Evolutionary conservation across 2,888 invertebrate species (phyloP), one percentile per base, ranked within the genome.

Genomic region (Geophilus truncorum): DNA sequence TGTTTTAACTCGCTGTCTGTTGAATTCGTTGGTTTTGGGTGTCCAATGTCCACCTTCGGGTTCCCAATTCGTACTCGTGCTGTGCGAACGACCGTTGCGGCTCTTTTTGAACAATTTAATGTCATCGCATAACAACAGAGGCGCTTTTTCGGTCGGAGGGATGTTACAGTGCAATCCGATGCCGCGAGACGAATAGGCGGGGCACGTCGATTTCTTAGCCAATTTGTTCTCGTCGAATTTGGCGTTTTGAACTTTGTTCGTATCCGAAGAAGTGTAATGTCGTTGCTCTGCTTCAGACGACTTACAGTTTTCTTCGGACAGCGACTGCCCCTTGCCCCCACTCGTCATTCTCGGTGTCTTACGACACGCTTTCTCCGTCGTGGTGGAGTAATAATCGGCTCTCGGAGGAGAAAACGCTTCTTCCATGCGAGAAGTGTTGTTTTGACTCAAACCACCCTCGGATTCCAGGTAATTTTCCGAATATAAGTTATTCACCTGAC

Each of bases 61-160:
- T 23, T 79, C 79, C 1, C 34, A 51, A 12, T 34, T 79, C 1
- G 45, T 51, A 28, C 51, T 79, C 15, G 79, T 51, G 45, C 79
- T 79, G 21, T 79, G 79, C 25, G 79, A 51, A 23, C 79, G 79
- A 9, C n/a, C 12, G 12, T 23, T 30, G 18, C 77, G 77, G 12
- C 23, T 1, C 12, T 34, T 10, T 10, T 23, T 36, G 18, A 28
- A 30, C 34, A 30, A 4, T n/a, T 77, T 30, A 18, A 34, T 28
- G 12, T 77, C 45, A 18, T 45, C 45, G 45, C 45, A 45, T n/a
- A 45, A n/a, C 45, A 45, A 45, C n/a, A 45, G 6, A 12, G 45
- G 45, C 45, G 45, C 45, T 18, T 45, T 45, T n/a, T 45, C 45
- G 0, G n/a, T n/a, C 1, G 18, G 45, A 1, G 45, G 45, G 6